A percentile compares a stretch with the other conserved stretches of the same genome.
phyloP scores from a whole-genome alignment of 2,113 vertebrate species.

The Onychostoma macrolepis region DNA sequence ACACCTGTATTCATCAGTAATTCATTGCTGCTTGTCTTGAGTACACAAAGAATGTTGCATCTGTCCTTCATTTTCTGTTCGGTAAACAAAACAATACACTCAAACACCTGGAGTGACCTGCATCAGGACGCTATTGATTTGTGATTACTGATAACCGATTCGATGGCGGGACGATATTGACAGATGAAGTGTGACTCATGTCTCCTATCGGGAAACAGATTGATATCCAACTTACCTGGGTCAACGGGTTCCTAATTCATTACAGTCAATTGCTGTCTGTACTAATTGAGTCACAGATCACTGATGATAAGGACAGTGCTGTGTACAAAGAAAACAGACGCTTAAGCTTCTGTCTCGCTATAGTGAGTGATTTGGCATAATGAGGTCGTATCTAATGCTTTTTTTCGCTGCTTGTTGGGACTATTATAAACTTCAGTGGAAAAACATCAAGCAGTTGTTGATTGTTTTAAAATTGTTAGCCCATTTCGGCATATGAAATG shows the following conservation, averaged over 20 bases:
- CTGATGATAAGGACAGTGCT: constrained; percentile 54
- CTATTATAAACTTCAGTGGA: constrained; percentile 22
- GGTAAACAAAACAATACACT: not conserved
- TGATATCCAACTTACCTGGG: constrained; percentile 39
- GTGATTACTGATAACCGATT: constrained; percentile 36
- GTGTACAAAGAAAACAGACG: constrained; percentile 48
- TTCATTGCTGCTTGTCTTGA: not conserved
- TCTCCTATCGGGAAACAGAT: constrained; percentile 26
- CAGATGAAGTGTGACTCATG: not conserved
- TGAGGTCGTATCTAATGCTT: constrained; percentile 26
- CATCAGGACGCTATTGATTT: constrained; percentile 12
- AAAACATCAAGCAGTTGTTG: not conserved
- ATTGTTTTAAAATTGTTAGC: constrained; percentile 19
- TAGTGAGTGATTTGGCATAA: constrained; percentile 46
- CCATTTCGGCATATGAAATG: not conserved
- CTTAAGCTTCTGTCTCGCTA: constrained; percentile 31
- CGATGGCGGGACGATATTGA: constrained; percentile 22
- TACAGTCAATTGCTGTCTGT: constrained; percentile 45
- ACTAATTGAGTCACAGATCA: constrained; percentile 57
- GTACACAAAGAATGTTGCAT: not conserved
- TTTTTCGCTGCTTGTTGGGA: not conserved
- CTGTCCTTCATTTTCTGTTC: constrained; percentile 5
- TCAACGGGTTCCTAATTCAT: constrained; percentile 55
- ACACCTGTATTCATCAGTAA: not conserved
- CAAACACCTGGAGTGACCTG: not conserved